A percentile compares a stretch with the other conserved stretches of the same genome.
Evolutionary conservation across 2,113 vertebrate species (phyloP).

Genomic region (Plotosus lineatus): DNA sequence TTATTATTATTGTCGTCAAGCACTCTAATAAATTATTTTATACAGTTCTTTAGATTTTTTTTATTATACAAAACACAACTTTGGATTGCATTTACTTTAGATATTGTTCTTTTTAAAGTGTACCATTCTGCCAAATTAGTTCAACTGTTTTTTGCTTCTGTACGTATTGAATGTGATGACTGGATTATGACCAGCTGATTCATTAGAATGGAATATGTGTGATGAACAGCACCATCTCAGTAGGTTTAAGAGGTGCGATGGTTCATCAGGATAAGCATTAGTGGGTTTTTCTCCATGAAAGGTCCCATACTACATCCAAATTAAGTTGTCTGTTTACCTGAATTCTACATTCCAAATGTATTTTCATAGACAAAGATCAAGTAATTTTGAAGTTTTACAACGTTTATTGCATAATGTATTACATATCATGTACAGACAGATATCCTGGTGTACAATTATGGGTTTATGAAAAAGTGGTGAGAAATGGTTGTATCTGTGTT

Average conservation of each 20-base stretch:
- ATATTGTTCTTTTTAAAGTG: neutral
- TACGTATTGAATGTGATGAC: neutral
- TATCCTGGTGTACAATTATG: neutral
- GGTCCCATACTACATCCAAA: constrained; percentile 13
- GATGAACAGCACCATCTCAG: neutral
- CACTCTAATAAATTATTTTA: too few relatives aligned
- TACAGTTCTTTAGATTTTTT: neutral
- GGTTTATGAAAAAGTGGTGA: neutral
- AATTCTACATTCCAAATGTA: neutral
- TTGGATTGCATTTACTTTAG: neutral
- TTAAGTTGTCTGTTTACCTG: constrained; percentile 15
- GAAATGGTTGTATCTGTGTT: neutral
- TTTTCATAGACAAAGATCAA: neutral
- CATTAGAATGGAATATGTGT: neutral
- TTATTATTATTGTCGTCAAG: too few relatives aligned
- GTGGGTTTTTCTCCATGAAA: neutral
- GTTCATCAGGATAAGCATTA: neutral
- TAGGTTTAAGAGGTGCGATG: neutral
- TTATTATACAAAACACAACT: too few relatives aligned
- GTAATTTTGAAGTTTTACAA: neutral
- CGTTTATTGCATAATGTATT: neutral
- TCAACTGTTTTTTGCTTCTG: neutral
- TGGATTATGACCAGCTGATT: neutral
- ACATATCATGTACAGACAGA: neutral
- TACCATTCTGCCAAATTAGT: neutral